A percentile compares a stretch with the other conserved stretches of the same genome.
These are phyloP conservation scores for Herpetotheres cachinnans DNA, from an alignment of 2,113 vertebrate species.

Conservation along the genomic window DNA sequence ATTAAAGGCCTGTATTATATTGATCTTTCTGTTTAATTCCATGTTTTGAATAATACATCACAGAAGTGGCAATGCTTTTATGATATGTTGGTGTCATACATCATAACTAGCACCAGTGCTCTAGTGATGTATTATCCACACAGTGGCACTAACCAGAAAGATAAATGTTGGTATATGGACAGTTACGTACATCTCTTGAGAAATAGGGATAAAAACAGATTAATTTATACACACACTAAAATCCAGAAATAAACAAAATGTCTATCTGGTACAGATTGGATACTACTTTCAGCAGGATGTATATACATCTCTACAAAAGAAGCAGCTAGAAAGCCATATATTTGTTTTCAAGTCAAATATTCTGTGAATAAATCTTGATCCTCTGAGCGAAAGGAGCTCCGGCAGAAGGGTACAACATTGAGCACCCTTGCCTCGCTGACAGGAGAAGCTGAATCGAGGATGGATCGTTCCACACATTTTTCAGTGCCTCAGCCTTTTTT, in stretches of 20 bases:
- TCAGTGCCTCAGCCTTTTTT: background rate
- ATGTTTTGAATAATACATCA: constrained; percentile 66
- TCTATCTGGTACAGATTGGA: background rate
- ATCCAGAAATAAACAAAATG: constrained; percentile 9
- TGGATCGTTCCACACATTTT: background rate
- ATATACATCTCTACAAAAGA: background rate
- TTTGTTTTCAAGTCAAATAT: background rate
- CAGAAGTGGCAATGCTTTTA: constrained; percentile 50
- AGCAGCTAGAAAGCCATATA: background rate
- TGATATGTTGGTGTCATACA: constrained; percentile 56
- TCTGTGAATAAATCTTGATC: background rate
- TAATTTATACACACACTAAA: background rate
- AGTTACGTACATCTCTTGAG: background rate
- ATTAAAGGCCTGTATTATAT: constrained; percentile 16
- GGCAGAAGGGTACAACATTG: background rate
- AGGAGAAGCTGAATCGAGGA: background rate
- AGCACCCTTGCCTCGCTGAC: background rate
- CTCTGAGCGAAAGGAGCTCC: background rate
- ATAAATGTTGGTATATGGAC: constrained; percentile 39
- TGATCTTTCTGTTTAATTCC: constrained; percentile 44
- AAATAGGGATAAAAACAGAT: background rate
- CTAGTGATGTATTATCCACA: constrained; percentile 55
- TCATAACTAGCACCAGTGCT: constrained; percentile 58
- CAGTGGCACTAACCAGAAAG: constrained; percentile 38
- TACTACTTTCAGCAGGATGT: background rate